Conservation (phyloP, 30 jellyfish, hydroid and myxozoan genomes). For the Calvadosia cruxmelitensis region DNA sequence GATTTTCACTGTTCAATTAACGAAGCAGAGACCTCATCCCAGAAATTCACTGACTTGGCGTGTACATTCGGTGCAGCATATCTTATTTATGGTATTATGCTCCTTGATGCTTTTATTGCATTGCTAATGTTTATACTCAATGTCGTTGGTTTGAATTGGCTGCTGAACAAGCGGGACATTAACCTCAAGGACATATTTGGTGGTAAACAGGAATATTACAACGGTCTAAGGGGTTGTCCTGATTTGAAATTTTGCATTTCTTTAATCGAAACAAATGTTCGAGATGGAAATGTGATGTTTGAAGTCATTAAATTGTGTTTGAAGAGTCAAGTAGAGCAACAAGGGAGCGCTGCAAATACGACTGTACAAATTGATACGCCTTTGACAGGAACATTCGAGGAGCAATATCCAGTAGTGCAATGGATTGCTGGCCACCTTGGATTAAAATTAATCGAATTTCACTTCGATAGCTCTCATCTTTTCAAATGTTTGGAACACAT, state of each 20-base stretch:
- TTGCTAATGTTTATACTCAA: constrained; percentile 19
- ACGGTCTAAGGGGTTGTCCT: constrained; percentile 56
- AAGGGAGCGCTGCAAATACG: neutral
- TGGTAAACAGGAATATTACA: constrained; percentile 35
- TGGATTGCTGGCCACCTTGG: constrained; percentile 42
- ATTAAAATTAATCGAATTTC: constrained; percentile 26
- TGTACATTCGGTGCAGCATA: constrained; percentile 55
- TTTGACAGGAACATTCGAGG: constrained; percentile 23
- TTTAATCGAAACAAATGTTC: constrained; percentile 36
- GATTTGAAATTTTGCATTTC: constrained; percentile 55
- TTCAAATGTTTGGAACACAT: constrained; percentile 38
- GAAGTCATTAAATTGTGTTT: constrained; percentile 40
- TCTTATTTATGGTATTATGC: constrained; percentile 48
- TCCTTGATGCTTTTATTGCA: constrained; percentile 17
- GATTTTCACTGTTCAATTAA: constrained; percentile 35
- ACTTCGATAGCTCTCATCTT: constrained; percentile 34
- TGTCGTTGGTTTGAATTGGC: constrained; percentile 37
- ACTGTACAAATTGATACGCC: neutral
- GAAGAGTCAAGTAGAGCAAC: constrained; percentile 32
- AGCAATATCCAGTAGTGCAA: constrained; percentile 39
- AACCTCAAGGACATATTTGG: constrained; percentile 49
- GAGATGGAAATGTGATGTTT: constrained; percentile 52
- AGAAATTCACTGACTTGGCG: constrained; percentile 14
- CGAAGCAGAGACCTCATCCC: constrained; percentile 16
- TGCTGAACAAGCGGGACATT: constrained; percentile 26